Conservation (phyloP, 2,797 vertebrate genomes). For the Anisognathus igniventris region DNA sequence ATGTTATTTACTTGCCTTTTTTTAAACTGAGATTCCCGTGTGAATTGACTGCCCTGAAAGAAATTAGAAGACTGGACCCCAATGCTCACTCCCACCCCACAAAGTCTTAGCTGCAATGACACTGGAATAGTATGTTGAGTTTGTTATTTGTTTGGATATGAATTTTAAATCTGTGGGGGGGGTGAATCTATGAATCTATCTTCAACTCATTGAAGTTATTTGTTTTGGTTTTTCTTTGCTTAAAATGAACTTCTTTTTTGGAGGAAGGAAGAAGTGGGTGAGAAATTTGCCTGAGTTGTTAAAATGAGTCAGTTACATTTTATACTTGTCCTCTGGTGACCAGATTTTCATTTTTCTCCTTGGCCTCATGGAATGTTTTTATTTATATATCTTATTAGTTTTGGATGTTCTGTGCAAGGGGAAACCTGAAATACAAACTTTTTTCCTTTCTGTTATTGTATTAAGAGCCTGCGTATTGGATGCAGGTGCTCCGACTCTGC, state of each 20-base stretch:
- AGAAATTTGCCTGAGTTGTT: neutral
- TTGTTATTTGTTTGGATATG: neutral
- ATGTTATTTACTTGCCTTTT: neutral
- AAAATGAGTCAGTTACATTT: slow-evolving; percentile 29
- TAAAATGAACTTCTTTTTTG: neutral
- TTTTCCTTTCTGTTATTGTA: slow-evolving; percentile 26
- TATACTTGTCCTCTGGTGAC: slow-evolving; percentile 30
- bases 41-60: neutral
- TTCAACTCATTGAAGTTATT: neutral
- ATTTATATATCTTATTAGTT: slow-evolving; percentile 69
- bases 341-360: slow-evolving; percentile 48
- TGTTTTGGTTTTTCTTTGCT: neutral
- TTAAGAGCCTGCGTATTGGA: slow-evolving; percentile 51
- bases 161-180: neutral
- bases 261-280: neutral
- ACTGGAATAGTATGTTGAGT: rapidly evolving
- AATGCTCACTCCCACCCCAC: rapidly evolving
- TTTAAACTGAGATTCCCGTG: neutral
- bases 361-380: slow-evolving; percentile 63
- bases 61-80: neutral
- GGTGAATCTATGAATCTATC: neutral
- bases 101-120: neutral
- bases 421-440: slow-evolving; percentile 50
- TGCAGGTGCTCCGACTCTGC: slow-evolving; percentile 61
- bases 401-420: slow-evolving; percentile 55